Evolutionary conservation across 2,113 vertebrate genomes (phyloP), one percentile per base, ranked within the genome.

Genomic region (Onychostoma macrolepis): DNA sequence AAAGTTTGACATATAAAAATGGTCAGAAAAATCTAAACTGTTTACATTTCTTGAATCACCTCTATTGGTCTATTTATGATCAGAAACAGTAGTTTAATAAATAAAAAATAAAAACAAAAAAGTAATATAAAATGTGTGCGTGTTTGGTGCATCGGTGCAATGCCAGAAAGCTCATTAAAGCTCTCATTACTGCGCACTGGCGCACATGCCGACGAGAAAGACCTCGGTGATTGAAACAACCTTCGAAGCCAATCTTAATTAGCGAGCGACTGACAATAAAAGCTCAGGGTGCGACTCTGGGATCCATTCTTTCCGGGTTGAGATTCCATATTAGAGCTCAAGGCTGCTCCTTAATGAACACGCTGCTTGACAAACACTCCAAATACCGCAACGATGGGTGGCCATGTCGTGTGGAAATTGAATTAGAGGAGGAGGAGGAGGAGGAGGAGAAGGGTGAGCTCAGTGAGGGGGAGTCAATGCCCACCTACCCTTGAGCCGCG

Each of bases 361-460:
- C 4, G 45, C 33, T 58, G 48, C 80, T 45, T 38, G 26, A 61
- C 6, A 53, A 80, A 83, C 53, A 77, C 33, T 83, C 41, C 11
- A 48, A 50, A 88, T 86, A 67, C 84, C 74, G 36, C 65, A 80
- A 26, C 63, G 80, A 85, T 53, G 75, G 48, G 13, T 9, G 24
- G 58, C 6, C 56, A 17, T 65, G 24, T 28, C 15, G 13, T 28
- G 43, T 78, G 26, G n/a, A 86, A 75, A 88, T 72, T 48, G 80
- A 86, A 86, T 78, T 71, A 61, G 65, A 45, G 36, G 26, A 87
- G 80, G 81, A 77, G 28, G 83, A 69, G n/a, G n/a, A n/a, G n/a
- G 65, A 45, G 36, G 26, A 87, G 80, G 81, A 77, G 28, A 80
- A 69, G 58, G 74, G 28, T 79, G 86, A 58, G 56, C 56, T 58